phyloP scores from a whole-genome alignment of 2,888 invertebrate genomes.

The Pelosia muscerda region DNA sequence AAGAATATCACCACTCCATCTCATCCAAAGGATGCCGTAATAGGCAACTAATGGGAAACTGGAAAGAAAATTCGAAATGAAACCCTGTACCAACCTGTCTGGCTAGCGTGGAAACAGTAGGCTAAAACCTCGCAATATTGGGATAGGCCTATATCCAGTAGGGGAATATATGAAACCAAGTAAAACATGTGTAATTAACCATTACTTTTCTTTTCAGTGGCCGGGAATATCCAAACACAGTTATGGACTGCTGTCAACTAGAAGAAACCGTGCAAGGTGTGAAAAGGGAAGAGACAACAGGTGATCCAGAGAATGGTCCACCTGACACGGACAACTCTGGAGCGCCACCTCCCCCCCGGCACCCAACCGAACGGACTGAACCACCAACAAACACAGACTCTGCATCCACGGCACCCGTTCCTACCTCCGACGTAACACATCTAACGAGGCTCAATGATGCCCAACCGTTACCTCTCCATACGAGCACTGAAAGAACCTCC shows the following conservation, averaged over 20 bases:
- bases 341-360: conserved; percentile 75
- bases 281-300: conserved; percentile 93
- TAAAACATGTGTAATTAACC: conserved; percentile 11
- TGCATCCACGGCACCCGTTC: conserved; percentile 76
- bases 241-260: conserved; percentile 97
- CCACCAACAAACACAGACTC: conserved; percentile 75
- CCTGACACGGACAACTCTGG: conserved; percentile 92
- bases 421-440: conserved; percentile 79
- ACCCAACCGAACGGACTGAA: conserved; percentile 76
- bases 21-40: no score
- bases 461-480: conserved; percentile 78
- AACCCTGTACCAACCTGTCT: no score
- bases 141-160: no score
- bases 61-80: no score
- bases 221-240: conserved; percentile 95
- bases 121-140: no score
- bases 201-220: conserved; percentile 87
- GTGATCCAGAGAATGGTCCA: conserved; percentile 95
- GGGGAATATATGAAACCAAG: not conserved
- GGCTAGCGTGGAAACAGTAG: no score
- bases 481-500: conserved; percentile 80
- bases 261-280: conserved; percentile 93
- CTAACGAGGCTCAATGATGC: conserved; percentile 78
- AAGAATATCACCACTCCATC: no score
- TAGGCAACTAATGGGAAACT: no score